A percentile compares a stretch with the other conserved stretches of the same genome.
Evolutionary conservation across 1,140 invertebrate species (phyloP).

Genomic region (Zaprionus tsacasi): DNA sequence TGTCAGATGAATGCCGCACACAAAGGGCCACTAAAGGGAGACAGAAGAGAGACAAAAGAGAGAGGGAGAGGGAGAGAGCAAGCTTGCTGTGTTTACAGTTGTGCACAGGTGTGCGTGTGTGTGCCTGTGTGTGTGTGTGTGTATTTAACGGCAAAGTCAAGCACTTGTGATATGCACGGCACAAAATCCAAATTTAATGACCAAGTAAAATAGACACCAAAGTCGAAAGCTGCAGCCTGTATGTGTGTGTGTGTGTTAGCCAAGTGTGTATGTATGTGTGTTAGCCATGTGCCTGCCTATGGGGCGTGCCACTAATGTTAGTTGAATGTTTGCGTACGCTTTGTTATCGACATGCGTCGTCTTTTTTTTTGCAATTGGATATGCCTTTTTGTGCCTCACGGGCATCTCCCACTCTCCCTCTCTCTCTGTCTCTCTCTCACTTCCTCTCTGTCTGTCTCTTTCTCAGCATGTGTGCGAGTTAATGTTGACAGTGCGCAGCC

Average conservation of each 20-base stretch:
- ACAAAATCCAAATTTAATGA: slow-evolving; percentile 83
- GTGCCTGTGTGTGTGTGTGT: slow-evolving; percentile 29
- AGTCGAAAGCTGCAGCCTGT: slow-evolving; percentile 50
- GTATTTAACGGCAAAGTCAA: slow-evolving; percentile 77
- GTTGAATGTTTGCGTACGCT: slow-evolving; percentile 74
- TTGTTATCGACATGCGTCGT: slow-evolving; percentile 78
- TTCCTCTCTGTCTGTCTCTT: not conserved
- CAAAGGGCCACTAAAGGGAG: slow-evolving; percentile 66
- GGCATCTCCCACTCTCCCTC: slow-evolving; percentile 27
- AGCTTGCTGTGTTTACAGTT: slow-evolving; percentile 47
- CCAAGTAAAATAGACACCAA: slow-evolving; percentile 80
- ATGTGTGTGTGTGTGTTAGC: not conserved
- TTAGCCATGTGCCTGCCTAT: slow-evolving; percentile 18
- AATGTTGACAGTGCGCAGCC: slow-evolving; percentile 77
- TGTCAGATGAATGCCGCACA: slow-evolving; percentile 29
- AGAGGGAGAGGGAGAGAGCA: not conserved
- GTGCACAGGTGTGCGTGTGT: slow-evolving; percentile 22
- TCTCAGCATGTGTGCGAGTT: slow-evolving; percentile 26
- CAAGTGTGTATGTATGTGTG: not conserved
- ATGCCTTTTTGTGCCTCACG: slow-evolving; percentile 77
- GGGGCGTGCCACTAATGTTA: slow-evolving; percentile 75
- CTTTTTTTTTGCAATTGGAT: slow-evolving; percentile 77
- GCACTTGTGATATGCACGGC: slow-evolving; percentile 69
- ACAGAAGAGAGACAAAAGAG: not conserved
- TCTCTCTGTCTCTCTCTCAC: not conserved